A percentile compares a stretch with the other conserved stretches of the same genome.
These are phyloP conservation scores for Vultur gryphus DNA, from an alignment of 2,797 vertebrate species.

Conservation along the genomic window DNA sequence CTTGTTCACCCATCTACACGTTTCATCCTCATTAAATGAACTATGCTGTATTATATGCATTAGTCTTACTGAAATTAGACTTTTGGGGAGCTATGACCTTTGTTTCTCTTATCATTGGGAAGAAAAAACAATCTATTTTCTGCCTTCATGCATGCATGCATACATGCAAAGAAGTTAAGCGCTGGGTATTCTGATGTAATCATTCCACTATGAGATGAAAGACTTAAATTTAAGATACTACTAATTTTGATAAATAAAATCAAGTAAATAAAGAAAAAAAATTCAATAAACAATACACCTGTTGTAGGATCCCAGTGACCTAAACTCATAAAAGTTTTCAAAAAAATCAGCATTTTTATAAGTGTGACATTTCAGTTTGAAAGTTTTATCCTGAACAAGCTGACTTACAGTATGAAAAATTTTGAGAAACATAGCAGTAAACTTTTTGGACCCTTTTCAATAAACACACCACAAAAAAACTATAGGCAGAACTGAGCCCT, in stretches of 20 bases:
- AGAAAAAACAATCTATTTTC: conserved; percentile 55
- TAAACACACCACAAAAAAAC: neutral
- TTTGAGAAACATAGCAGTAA: neutral
- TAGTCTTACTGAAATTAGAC: conserved; percentile 42
- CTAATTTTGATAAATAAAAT: conserved; percentile 1
- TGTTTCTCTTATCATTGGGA: conserved; percentile 29
- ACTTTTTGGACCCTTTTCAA: neutral
- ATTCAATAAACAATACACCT: neutral
- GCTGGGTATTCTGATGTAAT: neutral
- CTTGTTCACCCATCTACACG: conserved; percentile 7
- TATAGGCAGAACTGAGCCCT: neutral
- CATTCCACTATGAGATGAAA: conserved; percentile 21
- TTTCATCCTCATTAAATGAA: conserved; percentile 28
- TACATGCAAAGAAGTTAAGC: neutral
- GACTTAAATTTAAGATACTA: neutral
- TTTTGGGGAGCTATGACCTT: conserved; percentile 50
- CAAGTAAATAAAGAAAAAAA: neutral
- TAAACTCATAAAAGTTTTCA: neutral
- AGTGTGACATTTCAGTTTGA: neutral
- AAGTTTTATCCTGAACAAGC: neutral
- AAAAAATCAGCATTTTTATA: neutral
- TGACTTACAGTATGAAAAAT: neutral
- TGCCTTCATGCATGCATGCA: neutral
- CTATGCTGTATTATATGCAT: conserved; percentile 4
- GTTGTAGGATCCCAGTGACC: neutral